Percentiles rank a stretch among this genome's conserved stretches.
Conservation (phyloP, 2,797 vertebrate species). For the Platalea minor region DNA sequence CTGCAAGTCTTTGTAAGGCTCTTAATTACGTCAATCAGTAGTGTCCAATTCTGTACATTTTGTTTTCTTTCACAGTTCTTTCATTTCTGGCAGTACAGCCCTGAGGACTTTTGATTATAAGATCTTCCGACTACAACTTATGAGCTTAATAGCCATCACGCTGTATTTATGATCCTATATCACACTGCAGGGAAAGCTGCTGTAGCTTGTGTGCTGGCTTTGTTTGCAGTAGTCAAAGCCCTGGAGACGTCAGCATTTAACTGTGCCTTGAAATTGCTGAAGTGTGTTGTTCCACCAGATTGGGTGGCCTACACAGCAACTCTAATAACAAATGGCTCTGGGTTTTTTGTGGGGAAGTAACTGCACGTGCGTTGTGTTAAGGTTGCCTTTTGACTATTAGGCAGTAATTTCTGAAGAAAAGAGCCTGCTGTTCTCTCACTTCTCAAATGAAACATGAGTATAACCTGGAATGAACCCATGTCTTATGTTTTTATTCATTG, state of each 20-base stretch:
- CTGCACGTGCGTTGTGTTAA: conserved; percentile 17
- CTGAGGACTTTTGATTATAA: conserved; percentile 22
- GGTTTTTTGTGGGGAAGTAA: neutral
- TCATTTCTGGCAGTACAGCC: conserved; percentile 7
- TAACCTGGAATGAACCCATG: conserved; percentile 68
- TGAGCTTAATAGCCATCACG: conserved; percentile 43
- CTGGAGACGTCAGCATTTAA: conserved; percentile 65
- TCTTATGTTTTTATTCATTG: conserved; percentile 73
- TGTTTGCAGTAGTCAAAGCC: conserved; percentile 64
- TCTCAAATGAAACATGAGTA: conserved; percentile 32
- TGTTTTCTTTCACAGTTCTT: neutral
- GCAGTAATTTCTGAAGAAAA: conserved; percentile 55
- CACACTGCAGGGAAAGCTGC: conserved; percentile 47
- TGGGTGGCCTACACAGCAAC: conserved; percentile 63
- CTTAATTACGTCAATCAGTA: neutral
- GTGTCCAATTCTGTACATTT: neutral
- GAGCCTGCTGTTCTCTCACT: neutral
- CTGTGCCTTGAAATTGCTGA: conserved; percentile 70
- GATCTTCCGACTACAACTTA: conserved; percentile 37
- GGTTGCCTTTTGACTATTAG: conserved; percentile 52
- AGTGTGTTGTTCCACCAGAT: conserved; percentile 60
- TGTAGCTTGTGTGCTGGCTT: conserved; percentile 49
- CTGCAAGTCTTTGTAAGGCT: neutral
- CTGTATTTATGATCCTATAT: conserved; percentile 52
- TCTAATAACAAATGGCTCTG: conserved; percentile 63